Percentiles rank a stretch among this genome's conserved stretches.
Evolutionary conservation across 1,140 invertebrate genomes (phyloP).

Genomic region (Apis laboriosa): DNA sequence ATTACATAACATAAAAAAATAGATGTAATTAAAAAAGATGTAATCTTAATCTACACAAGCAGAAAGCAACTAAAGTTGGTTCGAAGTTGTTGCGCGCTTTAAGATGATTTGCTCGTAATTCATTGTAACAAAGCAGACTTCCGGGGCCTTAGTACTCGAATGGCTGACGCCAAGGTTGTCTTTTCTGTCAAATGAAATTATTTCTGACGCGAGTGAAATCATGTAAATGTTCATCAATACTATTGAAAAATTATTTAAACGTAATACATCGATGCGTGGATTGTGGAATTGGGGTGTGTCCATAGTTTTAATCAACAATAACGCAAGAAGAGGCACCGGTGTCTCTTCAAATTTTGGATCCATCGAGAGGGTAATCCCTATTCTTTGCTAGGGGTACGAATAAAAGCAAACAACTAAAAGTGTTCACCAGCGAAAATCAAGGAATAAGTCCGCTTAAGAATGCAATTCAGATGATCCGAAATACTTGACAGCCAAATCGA

Average conservation of each 20-base stretch:
- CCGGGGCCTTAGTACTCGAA: slow-evolving; percentile 50
- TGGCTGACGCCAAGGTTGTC: slow-evolving; percentile 54
- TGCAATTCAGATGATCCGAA: slow-evolving; percentile 29
- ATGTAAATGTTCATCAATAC: slow-evolving; percentile 44
- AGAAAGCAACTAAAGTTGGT: not conserved
- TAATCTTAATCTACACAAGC: not conserved
- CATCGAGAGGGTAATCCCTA: slow-evolving; percentile 29
- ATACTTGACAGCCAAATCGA: slow-evolving; percentile 25
- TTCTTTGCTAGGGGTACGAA: slow-evolving; percentile 26
- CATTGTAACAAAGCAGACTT: slow-evolving; percentile 40
- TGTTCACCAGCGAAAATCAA: not conserved
- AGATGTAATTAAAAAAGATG: not conserved
- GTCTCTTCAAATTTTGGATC: slow-evolving; percentile 24
- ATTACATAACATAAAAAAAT: not conserved
- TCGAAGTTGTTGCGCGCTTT: slow-evolving; percentile 46
- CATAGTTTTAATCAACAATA: slow-evolving; percentile 30
- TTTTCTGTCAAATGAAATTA: slow-evolving; percentile 54
- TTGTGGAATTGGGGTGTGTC: slow-evolving; percentile 39
- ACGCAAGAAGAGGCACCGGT: slow-evolving; percentile 40
- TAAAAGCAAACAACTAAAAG: not conserved
- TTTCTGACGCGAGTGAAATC: slow-evolving; percentile 17
- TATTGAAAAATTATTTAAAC: slow-evolving; percentile 1
- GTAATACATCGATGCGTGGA: slow-evolving; percentile 33
- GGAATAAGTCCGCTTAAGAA: not conserved
- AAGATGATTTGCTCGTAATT: slow-evolving; percentile 15